Conservation (phyloP, 1,140 invertebrate genomes). For the Neomicropteryx cornuta region DNA sequence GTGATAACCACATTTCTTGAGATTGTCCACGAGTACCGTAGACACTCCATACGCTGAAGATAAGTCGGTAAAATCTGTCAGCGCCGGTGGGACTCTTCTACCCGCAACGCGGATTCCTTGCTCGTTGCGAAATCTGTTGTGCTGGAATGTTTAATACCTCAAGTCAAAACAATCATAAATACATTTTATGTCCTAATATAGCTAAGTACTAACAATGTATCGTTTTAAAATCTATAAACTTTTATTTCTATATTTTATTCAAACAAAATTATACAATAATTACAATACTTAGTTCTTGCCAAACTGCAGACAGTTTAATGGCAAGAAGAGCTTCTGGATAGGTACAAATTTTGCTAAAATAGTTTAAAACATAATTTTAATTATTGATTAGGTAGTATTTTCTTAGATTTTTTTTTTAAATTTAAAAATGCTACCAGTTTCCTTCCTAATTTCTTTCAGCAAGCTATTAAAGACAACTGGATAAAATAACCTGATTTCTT, state of each 20-base stretch:
- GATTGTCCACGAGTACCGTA: constrained; percentile 56
- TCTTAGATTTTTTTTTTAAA: no score
- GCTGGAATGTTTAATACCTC: constrained; percentile 34
- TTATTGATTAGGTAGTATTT: no score
- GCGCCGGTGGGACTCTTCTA: constrained; percentile 60
- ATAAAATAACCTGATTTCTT: no score
- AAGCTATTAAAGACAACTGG: no score
- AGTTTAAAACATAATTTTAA: no score
- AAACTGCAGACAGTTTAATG: no score
- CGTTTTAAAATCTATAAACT: constrained; percentile 7
- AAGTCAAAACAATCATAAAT: constrained; percentile 1
- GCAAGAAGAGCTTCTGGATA: no score
- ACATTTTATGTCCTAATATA: constrained; percentile 8
- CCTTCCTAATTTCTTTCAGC: no score
- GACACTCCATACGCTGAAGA: constrained; percentile 41
- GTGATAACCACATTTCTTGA: constrained; percentile 60
- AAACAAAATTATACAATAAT: no score
- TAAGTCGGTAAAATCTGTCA: constrained; percentile 62
- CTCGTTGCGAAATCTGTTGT: constrained; percentile 62
- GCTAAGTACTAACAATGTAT: constrained; percentile 8
- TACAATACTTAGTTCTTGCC: no score
- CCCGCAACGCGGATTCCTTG: constrained; percentile 70
- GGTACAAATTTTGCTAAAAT: no score
- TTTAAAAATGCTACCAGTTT: no score
- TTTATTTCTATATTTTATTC: constrained; percentile 33